Conservation (phyloP, 2,888 invertebrate species). For the Rhamnusium bicolor region DNA sequence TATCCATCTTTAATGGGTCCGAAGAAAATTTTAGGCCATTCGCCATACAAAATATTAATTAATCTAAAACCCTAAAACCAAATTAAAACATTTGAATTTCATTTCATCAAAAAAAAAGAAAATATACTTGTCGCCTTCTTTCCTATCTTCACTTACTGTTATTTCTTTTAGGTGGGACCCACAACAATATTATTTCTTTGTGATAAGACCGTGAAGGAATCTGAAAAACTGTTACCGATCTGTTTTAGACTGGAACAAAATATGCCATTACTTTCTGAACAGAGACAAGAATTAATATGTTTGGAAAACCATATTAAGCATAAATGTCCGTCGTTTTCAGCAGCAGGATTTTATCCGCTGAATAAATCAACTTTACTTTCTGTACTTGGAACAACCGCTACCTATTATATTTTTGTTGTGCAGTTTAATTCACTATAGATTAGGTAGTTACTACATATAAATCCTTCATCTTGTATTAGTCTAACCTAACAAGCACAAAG, state of each 20-base stretch:
- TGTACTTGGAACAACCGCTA: neutral
- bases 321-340: neutral
- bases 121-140: too few species aligned
- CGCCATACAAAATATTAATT: too few species aligned
- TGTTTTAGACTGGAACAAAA: neutral
- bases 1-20: too few species aligned
- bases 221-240: neutral
- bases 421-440: slow-evolving; percentile 7
- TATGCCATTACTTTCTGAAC: neutral
- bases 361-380: neutral
- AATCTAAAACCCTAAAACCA: too few species aligned
- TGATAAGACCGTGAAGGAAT: neutral
- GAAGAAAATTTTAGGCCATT: too few species aligned
- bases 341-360: slow-evolving; percentile 18
- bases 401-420: slow-evolving; percentile 15
- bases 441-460: too few species aligned
- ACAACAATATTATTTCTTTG: neutral
- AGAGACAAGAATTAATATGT: neutral
- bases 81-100: too few species aligned
- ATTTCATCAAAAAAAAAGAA: too few species aligned
- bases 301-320: neutral
- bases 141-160: neutral
- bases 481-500: too few species aligned
- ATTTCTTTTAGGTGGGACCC: neutral
- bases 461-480: too few species aligned